A percentile compares a stretch with the other conserved stretches of the same genome.
phyloP scores from a whole-genome alignment of 2,797 vertebrate genomes.

The Brotogeris chrysoptera region DNA sequence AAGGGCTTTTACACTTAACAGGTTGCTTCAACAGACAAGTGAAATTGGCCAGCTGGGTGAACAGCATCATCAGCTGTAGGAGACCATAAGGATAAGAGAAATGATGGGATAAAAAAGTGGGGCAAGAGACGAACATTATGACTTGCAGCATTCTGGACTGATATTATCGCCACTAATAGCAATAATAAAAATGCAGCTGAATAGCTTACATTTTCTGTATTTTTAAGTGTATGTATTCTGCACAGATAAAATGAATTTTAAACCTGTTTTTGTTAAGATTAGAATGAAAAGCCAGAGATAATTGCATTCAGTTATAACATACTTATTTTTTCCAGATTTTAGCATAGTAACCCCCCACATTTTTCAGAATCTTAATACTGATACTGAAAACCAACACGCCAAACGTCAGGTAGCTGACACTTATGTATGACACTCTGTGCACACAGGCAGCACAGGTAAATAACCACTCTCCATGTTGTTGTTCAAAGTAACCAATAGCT shows the following conservation, averaged over 20 bases:
- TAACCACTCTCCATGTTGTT: rapidly evolving
- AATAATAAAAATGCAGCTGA: not conserved
- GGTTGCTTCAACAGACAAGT: not conserved
- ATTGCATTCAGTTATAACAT: not conserved
- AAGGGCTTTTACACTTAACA: not conserved
- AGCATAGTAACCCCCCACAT: not conserved
- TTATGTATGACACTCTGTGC: not conserved
- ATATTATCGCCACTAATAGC: not conserved
- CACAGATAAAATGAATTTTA: not conserved
- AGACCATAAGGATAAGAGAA: not conserved
- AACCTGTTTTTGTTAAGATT: not conserved
- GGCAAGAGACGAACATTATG: not conserved
- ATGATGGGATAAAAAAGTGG: not conserved
- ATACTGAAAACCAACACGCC: not conserved
- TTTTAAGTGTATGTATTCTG: not conserved
- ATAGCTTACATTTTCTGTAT: not conserved
- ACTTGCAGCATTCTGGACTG: rapidly evolving
- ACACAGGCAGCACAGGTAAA: not conserved
- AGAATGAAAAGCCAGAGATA: not conserved
- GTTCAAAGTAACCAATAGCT: not conserved
- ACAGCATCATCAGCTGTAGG: not conserved
- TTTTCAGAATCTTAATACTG: not conserved
- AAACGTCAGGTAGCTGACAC: not conserved
- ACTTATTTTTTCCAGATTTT: not conserved
- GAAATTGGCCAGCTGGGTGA: not conserved